Evolutionary conservation across 2,113 vertebrate species (phyloP).

Genomic region (Platycercus adscitus): DNA sequence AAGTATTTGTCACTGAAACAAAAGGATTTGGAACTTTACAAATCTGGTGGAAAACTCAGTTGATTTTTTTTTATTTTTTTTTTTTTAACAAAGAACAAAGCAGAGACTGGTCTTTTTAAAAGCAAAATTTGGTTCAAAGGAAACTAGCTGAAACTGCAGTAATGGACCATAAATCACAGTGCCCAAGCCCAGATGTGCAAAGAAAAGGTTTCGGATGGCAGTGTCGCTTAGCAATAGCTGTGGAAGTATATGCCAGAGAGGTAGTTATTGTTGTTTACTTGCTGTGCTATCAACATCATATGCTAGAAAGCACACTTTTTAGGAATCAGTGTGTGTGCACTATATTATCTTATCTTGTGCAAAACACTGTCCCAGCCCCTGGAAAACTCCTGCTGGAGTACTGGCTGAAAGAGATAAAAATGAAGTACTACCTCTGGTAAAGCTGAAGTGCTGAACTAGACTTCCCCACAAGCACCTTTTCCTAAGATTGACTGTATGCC

Average conservation of each 20-base stretch:
- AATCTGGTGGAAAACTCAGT: conserved; percentile 16
- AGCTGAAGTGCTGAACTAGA: conserved; percentile 43
- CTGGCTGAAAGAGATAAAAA: conserved; percentile 62
- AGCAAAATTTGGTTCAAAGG: conserved; percentile 6
- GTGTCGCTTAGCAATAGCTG: conserved; percentile 1
- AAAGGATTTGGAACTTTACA: conserved; percentile 34
- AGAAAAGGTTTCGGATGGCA: neutral
- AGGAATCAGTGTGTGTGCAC: conserved; percentile 18
- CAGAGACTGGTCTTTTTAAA: neutral
- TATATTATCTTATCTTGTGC: conserved; percentile 50
- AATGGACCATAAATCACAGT: neutral
- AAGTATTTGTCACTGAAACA: conserved; percentile 19
- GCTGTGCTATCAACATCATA: neutral
- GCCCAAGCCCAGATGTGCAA: neutral
- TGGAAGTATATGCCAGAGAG: neutral
- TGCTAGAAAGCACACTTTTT: conserved; percentile 45
- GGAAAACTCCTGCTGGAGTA: conserved; percentile 30
- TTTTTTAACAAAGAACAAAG: neutral
- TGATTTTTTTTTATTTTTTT: neutral
- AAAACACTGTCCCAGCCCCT: neutral
- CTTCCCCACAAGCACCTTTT: neutral
- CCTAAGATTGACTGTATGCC: neutral
- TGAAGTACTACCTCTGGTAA: conserved; percentile 15
- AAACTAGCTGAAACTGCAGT: neutral
- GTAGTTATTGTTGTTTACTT: conserved; percentile 39